Percentiles rank a stretch among this genome's conserved stretches.
These are phyloP conservation scores for Perizoma affinitatum DNA, from an alignment of 2,888 invertebrate genomes.

Conservation along the genomic window DNA sequence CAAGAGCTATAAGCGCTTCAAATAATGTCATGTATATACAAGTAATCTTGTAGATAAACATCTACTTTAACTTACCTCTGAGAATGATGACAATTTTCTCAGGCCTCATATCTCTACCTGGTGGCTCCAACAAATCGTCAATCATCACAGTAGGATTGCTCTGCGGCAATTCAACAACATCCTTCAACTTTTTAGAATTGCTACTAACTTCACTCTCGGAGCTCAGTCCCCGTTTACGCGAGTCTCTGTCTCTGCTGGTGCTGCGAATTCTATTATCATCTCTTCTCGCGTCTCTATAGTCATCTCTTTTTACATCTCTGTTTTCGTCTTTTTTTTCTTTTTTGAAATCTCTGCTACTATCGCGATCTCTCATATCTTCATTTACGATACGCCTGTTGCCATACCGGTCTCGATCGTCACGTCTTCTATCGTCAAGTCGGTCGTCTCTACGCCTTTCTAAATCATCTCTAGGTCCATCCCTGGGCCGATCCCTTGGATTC, in stretches of 20 bases:
- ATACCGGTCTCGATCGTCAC: conserved; percentile 45
- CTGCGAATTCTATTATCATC: conserved; percentile 53
- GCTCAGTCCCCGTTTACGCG: conserved; percentile 65
- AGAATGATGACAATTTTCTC: conserved; percentile 93
- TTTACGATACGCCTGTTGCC: conserved; percentile 45
- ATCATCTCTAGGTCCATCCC: conserved; percentile 39
- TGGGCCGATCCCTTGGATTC: conserved; percentile 22
- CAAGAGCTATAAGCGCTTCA: too few species aligned
- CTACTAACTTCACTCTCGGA: conserved; percentile 58
- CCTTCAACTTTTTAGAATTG: conserved; percentile 57
- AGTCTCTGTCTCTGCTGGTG: conserved; percentile 64
- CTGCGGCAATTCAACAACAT: conserved; percentile 35
- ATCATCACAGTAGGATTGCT: conserved; percentile 84
- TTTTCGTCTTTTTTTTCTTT: conserved; percentile 49
- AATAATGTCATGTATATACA: too few species aligned
- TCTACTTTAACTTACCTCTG: conserved; percentile 80
- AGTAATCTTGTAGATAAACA: not conserved
- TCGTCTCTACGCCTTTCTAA: conserved; percentile 44
- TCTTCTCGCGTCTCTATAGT: conserved; percentile 53
- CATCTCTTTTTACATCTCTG: conserved; percentile 48
- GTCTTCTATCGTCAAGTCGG: conserved; percentile 27
- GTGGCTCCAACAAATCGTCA: conserved; percentile 92
- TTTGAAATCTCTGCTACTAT: conserved; percentile 33
- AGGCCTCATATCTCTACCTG: conserved; percentile 92
- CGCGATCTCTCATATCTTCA: conserved; percentile 29